Evolutionary conservation across 2,888 invertebrate species (phyloP).

Genomic region (Corythucha ciliata): DNA sequence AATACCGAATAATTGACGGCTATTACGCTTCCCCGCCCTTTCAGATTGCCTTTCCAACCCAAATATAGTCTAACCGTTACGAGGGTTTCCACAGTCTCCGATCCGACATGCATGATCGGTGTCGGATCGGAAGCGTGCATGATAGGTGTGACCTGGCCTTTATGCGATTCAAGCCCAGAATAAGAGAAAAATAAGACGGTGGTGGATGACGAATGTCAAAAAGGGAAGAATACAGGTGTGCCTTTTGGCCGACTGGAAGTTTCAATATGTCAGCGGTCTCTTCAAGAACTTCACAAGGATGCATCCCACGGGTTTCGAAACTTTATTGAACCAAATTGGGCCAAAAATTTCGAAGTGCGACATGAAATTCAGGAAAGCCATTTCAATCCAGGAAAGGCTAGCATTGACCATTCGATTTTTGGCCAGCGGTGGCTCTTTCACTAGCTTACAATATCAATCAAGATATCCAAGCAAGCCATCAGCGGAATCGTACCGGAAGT

Average conservation of each 20-base stretch:
- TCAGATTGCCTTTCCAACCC: no score
- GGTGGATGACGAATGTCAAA: background rate
- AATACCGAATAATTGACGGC: no score
- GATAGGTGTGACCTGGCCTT: no score
- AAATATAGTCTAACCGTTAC: no score
- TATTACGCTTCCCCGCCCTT: no score
- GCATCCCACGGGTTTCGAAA: background rate
- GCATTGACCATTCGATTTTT: no score
- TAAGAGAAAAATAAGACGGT: background rate
- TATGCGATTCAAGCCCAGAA: background rate
- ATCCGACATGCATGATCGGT: no score
- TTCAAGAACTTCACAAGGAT: background rate
- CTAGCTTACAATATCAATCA: constrained; percentile 23
- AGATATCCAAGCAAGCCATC: constrained; percentile 19
- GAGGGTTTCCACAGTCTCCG: constrained; percentile 2
- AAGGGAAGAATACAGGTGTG: background rate
- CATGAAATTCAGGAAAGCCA: no score
- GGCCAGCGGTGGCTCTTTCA: constrained; percentile 26
- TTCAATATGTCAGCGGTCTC: constrained; percentile 14
- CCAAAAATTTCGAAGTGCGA: background rate
- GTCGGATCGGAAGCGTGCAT: no score
- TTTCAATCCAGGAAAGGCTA: no score
- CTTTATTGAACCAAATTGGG: background rate
- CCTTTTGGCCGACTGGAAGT: background rate
- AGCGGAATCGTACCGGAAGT: no score